phyloP scores from a whole-genome alignment of 1,140 invertebrate genomes.

The Bombus confusus region DNA sequence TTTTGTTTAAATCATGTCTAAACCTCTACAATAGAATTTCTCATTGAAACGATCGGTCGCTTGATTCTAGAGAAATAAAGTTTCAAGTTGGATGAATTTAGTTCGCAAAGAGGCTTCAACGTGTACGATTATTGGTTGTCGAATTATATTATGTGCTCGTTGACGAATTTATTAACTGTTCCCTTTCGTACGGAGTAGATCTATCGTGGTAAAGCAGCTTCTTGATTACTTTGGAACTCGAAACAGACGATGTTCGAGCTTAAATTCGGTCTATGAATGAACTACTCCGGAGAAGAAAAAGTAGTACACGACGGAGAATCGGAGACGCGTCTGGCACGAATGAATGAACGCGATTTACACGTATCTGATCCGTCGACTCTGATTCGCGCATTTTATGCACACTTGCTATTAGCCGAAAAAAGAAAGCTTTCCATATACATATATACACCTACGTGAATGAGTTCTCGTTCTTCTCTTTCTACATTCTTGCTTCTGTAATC shows the following conservation, averaged over 20 bases:
- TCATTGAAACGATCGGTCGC: neutral
- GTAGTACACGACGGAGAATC: neutral
- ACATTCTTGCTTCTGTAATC: neutral
- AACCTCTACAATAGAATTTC: neutral
- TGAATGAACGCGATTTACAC: slow-evolving; percentile 12
- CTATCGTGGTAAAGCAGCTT: neutral
- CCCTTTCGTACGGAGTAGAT: neutral
- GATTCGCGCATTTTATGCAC: neutral
- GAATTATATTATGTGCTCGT: neutral
- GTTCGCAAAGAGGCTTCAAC: neutral
- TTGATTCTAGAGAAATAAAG: neutral
- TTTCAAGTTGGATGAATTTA: neutral
- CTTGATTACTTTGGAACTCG: neutral
- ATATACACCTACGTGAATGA: neutral
- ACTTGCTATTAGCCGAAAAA: neutral
- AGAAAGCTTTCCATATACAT: slow-evolving; percentile 12
- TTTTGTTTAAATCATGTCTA: neutral
- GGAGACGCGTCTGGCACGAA: too few relatives aligned
- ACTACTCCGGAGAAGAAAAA: neutral
- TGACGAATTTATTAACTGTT: neutral
- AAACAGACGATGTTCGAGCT: neutral
- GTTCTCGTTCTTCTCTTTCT: neutral
- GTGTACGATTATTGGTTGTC: neutral
- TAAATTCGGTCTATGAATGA: slow-evolving; percentile 5
- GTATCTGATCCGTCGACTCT: neutral